Conservation (phyloP, 2,888 invertebrate species). For the Lithophane socia region DNA sequence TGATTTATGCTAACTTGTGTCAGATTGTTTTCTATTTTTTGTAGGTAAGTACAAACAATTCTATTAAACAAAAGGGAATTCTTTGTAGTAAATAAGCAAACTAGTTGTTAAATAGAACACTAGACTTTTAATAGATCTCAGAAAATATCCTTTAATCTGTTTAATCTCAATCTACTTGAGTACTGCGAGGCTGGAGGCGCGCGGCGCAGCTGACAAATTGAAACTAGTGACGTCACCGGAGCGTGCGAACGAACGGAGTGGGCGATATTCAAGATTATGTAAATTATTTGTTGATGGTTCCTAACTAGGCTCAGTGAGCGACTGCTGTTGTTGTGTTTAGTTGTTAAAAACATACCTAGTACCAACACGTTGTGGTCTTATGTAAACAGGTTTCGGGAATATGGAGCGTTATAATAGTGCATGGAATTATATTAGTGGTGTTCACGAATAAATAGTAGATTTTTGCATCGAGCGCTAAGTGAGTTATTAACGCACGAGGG, state of each 20-base stretch:
- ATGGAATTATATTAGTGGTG: background rate
- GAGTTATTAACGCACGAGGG: no score
- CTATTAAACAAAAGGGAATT: background rate
- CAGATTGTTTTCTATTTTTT: background rate
- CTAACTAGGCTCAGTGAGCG: slow-evolving; percentile 12
- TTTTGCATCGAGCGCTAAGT: no score
- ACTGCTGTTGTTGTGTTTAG: slow-evolving; percentile 11
- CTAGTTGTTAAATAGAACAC: background rate
- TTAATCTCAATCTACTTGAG: slow-evolving; percentile 29
- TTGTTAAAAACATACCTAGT: slow-evolving; percentile 20
- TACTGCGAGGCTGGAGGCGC: background rate
- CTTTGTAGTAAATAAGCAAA: background rate
- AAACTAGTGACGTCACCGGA: slow-evolving; percentile 14
- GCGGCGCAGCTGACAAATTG: slow-evolving; percentile 10
- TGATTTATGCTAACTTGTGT: background rate
- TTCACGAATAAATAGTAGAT: background rate
- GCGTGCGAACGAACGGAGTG: slow-evolving; percentile 5
- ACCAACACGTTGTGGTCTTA: background rate
- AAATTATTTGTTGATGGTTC: slow-evolving; percentile 48
- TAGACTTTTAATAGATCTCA: slow-evolving; percentile 10
- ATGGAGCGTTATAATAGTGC: background rate
- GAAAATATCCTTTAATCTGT: slow-evolving; percentile 25
- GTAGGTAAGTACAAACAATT: background rate
- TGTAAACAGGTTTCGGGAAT: background rate
- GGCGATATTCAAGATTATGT: slow-evolving; percentile 40